Base-by-base conservation (phyloP, 1,140 invertebrate genomes). In the Antheraea pernyi region DNA sequence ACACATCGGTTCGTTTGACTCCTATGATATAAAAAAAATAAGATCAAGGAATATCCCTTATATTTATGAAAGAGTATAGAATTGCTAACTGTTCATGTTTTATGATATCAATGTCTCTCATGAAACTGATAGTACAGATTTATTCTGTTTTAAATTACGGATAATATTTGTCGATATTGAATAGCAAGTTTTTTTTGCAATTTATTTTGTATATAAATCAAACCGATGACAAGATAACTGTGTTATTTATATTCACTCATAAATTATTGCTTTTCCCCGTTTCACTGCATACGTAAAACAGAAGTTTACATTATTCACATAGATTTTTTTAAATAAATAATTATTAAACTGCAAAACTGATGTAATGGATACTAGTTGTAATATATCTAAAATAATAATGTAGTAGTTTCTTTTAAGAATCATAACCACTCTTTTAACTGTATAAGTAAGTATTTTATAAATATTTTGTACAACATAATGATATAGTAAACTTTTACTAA, bases 151-250 rank as follows among this genome's bases (percentile, higher is more conserved):
- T 53, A 53, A 53, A 6, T 13, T 53, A 53, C 46, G 16, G 4
- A 13, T 53, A 53, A 13, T n/a, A 53, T 53, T 53, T 16, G 0
- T 53, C 46, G 13, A 16, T 16, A 53, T 16, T 53, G 46, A 53
- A 53, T 53, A 13, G 16, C 46, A 53, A 53, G 1, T 53, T 13
- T 2, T 8, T 42, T 42, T 42, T 42, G 16, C 46, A 16, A n/a
- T 53, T 10, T 53, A 53, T 53, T 53, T 13, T 53, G 46, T 53
- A 53, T 53, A 53, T 53, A 53, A 53, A 53, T 53, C 46, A 53
- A 53, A 53, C 13, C 46, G 16, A 16, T 53, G 46, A 53, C 46
- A 53, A 53, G 46, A 53, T 53, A 53, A 53, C 46, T 16, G 11
- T 53, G 46, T 53, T 53, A 11, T 53, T 53, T 53, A 53, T n/a